Evolutionary conservation across 2,888 invertebrate species (phyloP).

Genomic region (Zygaena filipendulae): DNA sequence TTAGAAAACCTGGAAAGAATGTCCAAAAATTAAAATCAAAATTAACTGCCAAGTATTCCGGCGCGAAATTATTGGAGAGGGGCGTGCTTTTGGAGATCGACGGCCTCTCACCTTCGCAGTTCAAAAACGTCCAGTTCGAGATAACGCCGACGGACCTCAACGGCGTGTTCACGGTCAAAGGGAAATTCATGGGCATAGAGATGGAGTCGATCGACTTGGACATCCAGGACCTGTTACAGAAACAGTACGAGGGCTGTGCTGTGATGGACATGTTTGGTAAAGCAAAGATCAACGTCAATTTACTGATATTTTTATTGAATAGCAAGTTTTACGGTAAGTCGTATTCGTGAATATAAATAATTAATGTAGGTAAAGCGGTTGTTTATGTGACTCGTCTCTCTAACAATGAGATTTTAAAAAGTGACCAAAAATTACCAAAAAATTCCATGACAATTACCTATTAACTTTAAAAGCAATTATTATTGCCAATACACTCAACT

Average conservation of each 20-base stretch:
- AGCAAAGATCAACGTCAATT: constrained; percentile 81
- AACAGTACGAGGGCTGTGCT: constrained; percentile 80
- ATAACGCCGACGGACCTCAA: constrained; percentile 74
- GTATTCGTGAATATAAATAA: too few species aligned
- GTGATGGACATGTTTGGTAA: constrained; percentile 84
- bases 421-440: too few species aligned
- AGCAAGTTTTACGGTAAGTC: constrained; percentile 79
- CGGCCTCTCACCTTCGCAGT: constrained; percentile 73
- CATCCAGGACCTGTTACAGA: constrained; percentile 77
- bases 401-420: too few species aligned
- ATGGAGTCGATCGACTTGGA: constrained; percentile 79
- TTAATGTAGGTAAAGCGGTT: too few species aligned
- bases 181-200: constrained; percentile 81
- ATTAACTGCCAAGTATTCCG: constrained; percentile 73
- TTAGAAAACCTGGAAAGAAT: constrained; percentile 55
- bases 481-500: too few species aligned
- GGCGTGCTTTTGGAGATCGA: constrained; percentile 78
- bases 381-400: too few species aligned
- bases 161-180: constrained; percentile 76
- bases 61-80: constrained; percentile 75
- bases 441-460: too few species aligned
- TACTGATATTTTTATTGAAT: constrained; percentile 78
- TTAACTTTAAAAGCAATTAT: too few species aligned
- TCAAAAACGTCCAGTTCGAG: constrained; percentile 81
- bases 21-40: constrained; percentile 69